phyloP scores from a whole-genome alignment of 2,797 vertebrate genomes.

The Takifugu rubripes region DNA sequence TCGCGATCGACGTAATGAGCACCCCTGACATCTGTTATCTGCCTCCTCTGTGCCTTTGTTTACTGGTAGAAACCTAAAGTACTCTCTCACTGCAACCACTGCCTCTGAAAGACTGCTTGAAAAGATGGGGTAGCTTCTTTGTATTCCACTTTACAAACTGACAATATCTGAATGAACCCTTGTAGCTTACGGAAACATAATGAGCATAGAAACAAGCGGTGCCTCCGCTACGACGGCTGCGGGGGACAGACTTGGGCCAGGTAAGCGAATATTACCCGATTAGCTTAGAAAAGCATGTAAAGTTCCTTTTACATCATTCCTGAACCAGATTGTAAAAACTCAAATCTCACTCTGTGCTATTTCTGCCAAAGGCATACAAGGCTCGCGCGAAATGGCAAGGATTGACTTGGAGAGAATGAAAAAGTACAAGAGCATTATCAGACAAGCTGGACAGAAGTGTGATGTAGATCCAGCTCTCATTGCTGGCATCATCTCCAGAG shows the following conservation, averaged over 20 bases:
- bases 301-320: too few relatives aligned
- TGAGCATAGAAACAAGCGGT: slow-evolving; percentile 13
- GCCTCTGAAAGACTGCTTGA: too few relatives aligned
- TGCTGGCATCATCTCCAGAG: slow-evolving; percentile 65
- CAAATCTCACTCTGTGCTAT: not conserved
- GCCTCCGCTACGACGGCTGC: slow-evolving; percentile 15
- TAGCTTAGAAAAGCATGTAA: not conserved
- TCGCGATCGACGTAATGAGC: too few relatives aligned
- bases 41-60: too few relatives aligned
- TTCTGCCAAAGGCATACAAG: slow-evolving; percentile 5
- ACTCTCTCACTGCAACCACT: too few relatives aligned
- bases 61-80: too few relatives aligned
- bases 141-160: too few relatives aligned
- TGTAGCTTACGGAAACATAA: slow-evolving; percentile 44
- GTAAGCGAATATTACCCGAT: too few relatives aligned
- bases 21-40: too few relatives aligned
- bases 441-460: rapidly evolving
- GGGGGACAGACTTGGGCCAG: slow-evolving; percentile 11
- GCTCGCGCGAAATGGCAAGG: slow-evolving; percentile 10
- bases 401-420: slow-evolving; percentile 35
- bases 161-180: not conserved
- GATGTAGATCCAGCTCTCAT: slow-evolving; percentile 44
- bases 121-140: too few relatives aligned
- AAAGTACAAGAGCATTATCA: slow-evolving; percentile 31
- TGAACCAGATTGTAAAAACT: not conserved